These are phyloP conservation scores for Chondrosia reniformis DNA, from an alignment of 37 sponge, comb jelly and placozoan genomes.

Conservation along the genomic window DNA sequence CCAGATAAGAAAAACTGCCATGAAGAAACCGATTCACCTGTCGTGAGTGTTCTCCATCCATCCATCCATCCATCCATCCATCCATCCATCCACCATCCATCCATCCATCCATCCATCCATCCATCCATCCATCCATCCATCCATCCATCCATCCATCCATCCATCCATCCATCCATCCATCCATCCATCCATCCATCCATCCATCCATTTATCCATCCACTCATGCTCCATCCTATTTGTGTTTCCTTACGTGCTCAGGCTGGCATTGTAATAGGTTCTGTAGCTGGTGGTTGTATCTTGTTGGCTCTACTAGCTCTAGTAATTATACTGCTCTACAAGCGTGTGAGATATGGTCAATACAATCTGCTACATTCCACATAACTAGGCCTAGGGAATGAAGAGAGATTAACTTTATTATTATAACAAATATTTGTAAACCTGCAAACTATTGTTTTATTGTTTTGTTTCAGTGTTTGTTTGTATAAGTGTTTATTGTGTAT, in stretches of 20 bases:
- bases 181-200: background rate
- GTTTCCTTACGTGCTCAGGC: background rate
- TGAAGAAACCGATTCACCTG: background rate
- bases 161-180: too few relatives aligned
- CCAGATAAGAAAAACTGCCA: background rate
- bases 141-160: conserved; percentile 11
- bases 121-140: background rate
- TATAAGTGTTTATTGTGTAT: too few relatives aligned
- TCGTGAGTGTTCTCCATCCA: background rate
- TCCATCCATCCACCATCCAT: background rate
- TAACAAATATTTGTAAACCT: too few relatives aligned
- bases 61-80: conserved; percentile 14
- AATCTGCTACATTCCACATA: background rate
- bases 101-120: background rate
- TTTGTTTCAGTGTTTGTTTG: too few relatives aligned
- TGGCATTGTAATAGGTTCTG: background rate
- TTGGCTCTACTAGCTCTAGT: background rate
- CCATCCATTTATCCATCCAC: background rate
- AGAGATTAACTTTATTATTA: too few relatives aligned
- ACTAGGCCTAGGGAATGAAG: too few relatives aligned
- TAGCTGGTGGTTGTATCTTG: background rate
- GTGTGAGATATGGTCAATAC: background rate
- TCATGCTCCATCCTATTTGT: conserved; percentile 4
- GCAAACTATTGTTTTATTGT: too few relatives aligned
- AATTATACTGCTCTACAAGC: background rate